A percentile compares a stretch with the other conserved stretches of the same genome.
These are phyloP conservation scores for Typhlichthys subterraneus DNA, from an alignment of 2,797 vertebrate species.

Conservation along the genomic window DNA sequence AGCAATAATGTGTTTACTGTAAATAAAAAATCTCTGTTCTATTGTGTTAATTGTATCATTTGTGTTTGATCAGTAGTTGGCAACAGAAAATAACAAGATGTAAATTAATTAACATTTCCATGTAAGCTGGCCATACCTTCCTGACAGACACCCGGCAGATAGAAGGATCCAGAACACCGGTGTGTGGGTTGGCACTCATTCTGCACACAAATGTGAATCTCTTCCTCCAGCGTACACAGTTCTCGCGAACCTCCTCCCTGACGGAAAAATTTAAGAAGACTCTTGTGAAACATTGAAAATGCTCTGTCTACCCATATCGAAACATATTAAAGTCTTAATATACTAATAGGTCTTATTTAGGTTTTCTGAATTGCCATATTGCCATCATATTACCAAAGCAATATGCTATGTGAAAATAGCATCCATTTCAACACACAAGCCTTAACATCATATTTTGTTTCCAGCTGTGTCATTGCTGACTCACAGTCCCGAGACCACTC, in stretches of 20 bases:
- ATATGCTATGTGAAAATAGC: too few species aligned
- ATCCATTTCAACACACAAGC: too few species aligned
- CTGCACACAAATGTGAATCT: conserved; percentile 94
- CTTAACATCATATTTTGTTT: conserved; percentile 18
- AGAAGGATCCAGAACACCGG: conserved; percentile 92
- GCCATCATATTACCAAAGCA: too few species aligned
- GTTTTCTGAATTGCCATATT: too few species aligned
- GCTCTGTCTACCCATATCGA: background rate
- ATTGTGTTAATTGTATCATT: too few species aligned
- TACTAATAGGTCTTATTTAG: too few species aligned
- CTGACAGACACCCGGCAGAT: conserved; percentile 93
- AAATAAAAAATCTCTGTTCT: too few species aligned
- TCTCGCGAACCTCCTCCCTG: conserved; percentile 92
- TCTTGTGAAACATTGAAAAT: background rate
- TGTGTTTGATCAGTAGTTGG: too few species aligned
- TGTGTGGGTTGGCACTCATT: conserved; percentile 95
- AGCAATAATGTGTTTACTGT: too few species aligned
- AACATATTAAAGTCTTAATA: too few species aligned
- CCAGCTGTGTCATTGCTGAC: conserved; percentile 21
- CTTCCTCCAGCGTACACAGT: conserved; percentile 94
- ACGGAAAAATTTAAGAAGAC: background rate
- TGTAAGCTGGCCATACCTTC: conserved; percentile 79
- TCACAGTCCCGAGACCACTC: conserved; percentile 30
- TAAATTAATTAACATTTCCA: too few species aligned
- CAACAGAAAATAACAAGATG: too few species aligned